A percentile compares a stretch with the other conserved stretches of the same genome.
Evolutionary conservation across 2,113 vertebrate species (phyloP).

Genomic region (Steatornis caripensis): DNA sequence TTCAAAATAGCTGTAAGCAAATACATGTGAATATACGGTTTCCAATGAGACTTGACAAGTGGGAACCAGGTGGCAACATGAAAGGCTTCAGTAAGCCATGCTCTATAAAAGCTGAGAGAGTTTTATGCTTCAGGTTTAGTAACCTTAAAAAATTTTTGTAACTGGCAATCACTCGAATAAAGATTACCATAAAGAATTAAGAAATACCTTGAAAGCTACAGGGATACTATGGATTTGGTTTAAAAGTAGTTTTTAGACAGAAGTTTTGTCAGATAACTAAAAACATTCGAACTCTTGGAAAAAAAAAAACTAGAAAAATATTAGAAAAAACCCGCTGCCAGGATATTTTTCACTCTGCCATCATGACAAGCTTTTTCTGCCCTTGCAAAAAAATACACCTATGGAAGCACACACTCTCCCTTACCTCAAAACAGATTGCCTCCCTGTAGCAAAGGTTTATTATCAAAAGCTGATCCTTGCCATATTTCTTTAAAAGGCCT

Average conservation of each 20-base stretch:
- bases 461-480: background rate
- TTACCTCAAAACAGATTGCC: background rate
- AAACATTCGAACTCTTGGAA: background rate
- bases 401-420: background rate
- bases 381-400: background rate
- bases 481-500: background rate
- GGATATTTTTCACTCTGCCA: background rate
- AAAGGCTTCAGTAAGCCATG: background rate
- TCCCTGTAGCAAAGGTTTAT: background rate
- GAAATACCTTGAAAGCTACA: background rate
- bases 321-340: background rate
- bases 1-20: slow-evolving; percentile 36
- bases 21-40: background rate
- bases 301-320: background rate
- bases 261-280: background rate
- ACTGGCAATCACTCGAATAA: background rate
- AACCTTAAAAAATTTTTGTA: background rate
- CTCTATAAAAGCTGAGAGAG: background rate
- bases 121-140: background rate
- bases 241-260: background rate
- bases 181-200: background rate
- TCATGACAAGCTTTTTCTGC: background rate
- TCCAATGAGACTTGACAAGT: background rate
- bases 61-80: background rate
- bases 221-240: background rate